These are phyloP conservation scores for Lateolabrax maculatus DNA, from an alignment of 2,797 vertebrate genomes.

Conservation along the genomic window DNA sequence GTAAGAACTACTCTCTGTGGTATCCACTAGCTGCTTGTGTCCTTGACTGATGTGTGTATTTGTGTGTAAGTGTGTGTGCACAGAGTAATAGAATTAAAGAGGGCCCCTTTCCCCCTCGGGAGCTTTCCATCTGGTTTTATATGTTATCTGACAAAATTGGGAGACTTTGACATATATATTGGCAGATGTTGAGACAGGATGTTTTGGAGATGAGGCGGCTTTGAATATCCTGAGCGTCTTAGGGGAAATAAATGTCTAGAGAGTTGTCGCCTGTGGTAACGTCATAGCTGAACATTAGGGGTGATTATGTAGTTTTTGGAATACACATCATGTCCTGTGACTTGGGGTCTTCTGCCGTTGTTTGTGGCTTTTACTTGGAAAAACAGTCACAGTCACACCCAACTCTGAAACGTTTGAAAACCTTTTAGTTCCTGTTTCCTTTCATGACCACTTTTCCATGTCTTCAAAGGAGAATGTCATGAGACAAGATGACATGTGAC, in stretches of 20 bases:
- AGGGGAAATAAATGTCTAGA: constrained; percentile 17
- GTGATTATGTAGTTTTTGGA: constrained; percentile 1
- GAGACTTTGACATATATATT: constrained; percentile 71
- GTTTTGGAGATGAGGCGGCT: constrained; percentile 28
- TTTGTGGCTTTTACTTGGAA: background rate
- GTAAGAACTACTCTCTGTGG: constrained; percentile 71
- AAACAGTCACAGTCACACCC: constrained; percentile 19
- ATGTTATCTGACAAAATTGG: constrained; percentile 76
- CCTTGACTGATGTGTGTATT: constrained; percentile 55
- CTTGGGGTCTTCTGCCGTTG: constrained; percentile 1
- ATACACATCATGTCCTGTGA: background rate
- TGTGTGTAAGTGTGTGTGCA: constrained; percentile 20
- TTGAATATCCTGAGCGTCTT: constrained; percentile 3
- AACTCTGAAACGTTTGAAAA: constrained; percentile 22
- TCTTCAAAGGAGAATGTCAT: constrained; percentile 3
- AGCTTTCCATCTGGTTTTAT: constrained; percentile 84
- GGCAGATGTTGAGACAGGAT: constrained; percentile 70
- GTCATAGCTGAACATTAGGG: constrained; percentile 8
- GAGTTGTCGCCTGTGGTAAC: background rate
- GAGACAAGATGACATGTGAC: constrained; percentile 31
- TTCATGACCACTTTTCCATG: background rate
- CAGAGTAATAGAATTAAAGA: constrained; percentile 84
- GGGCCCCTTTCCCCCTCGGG: constrained; percentile 71
- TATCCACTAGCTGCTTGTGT: constrained; percentile 67
- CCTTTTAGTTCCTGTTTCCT: constrained; percentile 60